A percentile compares a stretch with the other conserved stretches of the same genome.
Conservation (phyloP, 1,140 invertebrate species). For the Carcinoscorpius rotundicauda region DNA sequence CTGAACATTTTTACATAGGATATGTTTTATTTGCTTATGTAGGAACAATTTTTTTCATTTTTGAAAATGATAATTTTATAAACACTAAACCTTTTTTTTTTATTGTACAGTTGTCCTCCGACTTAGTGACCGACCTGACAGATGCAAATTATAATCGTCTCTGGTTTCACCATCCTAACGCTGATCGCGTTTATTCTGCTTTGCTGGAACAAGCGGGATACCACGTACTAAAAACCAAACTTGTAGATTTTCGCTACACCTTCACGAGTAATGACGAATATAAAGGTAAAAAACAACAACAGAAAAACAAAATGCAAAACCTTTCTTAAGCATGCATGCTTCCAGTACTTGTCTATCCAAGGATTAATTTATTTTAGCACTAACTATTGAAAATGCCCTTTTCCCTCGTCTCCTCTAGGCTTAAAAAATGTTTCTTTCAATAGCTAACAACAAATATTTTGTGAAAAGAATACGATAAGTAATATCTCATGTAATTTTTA, state of each 20-base stretch:
- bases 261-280: constrained; percentile 16
- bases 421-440: neutral
- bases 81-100: too few relatives aligned
- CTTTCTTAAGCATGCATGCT: neutral
- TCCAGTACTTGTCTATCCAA: neutral
- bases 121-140: constrained; percentile 14
- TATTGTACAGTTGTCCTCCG: neutral
- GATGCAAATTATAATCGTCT: constrained; percentile 17
- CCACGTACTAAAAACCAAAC: constrained; percentile 16
- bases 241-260: constrained; percentile 17
- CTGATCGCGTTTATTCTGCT: constrained; percentile 19
- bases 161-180: constrained; percentile 21
- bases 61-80: too few relatives aligned
- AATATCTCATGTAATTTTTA: too few relatives aligned
- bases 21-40: too few relatives aligned
- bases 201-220: constrained; percentile 19
- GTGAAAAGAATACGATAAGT: too few relatives aligned
- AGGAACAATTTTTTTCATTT: too few relatives aligned
- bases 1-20: too few relatives aligned
- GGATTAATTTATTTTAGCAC: neutral
- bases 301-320: neutral
- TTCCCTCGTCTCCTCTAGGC: neutral
- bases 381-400: neutral
- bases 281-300: constrained; percentile 11
- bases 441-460: too few relatives aligned